Conservation (phyloP, 2,888 invertebrate species). For the Ceriagrion tenellum region DNA sequence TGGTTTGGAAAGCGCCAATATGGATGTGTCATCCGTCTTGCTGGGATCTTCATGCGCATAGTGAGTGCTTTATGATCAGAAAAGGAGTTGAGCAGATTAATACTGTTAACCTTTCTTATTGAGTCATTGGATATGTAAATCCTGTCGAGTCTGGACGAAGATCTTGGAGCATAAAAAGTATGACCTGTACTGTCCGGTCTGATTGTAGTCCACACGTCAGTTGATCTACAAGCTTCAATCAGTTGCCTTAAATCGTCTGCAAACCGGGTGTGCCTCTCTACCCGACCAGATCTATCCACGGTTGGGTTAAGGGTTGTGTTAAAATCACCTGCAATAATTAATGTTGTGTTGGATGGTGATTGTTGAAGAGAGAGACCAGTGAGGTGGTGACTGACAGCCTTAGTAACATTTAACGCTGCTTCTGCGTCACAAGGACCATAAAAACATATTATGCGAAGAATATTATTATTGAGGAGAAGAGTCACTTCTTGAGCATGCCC, state of each 20-base stretch:
- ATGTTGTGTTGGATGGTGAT: neutral
- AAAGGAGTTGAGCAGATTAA: neutral
- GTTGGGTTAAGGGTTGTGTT: neutral
- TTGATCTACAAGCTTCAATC: too few relatives aligned
- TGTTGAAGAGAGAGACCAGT: neutral
- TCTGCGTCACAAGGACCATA: neutral
- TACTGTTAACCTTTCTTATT: neutral
- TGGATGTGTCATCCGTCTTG: neutral
- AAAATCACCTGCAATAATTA: neutral
- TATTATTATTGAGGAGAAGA: neutral
- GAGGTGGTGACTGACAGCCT: neutral
- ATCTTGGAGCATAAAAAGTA: neutral
- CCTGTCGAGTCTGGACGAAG: neutral
- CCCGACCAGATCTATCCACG: neutral
- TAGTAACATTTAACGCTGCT: neutral
- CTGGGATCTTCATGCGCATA: neutral
- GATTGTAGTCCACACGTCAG: neutral
- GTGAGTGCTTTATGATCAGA: neutral
- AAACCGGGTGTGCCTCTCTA: neutral
- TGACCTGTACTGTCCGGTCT: neutral
- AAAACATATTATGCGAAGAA: neutral
- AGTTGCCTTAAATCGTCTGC: neutral
- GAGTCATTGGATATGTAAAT: neutral
- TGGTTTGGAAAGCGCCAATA: neutral
- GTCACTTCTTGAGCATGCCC: neutral